phyloP scores from a whole-genome alignment of 2,888 invertebrate genomes.

The Callinectes sapidus region DNA sequence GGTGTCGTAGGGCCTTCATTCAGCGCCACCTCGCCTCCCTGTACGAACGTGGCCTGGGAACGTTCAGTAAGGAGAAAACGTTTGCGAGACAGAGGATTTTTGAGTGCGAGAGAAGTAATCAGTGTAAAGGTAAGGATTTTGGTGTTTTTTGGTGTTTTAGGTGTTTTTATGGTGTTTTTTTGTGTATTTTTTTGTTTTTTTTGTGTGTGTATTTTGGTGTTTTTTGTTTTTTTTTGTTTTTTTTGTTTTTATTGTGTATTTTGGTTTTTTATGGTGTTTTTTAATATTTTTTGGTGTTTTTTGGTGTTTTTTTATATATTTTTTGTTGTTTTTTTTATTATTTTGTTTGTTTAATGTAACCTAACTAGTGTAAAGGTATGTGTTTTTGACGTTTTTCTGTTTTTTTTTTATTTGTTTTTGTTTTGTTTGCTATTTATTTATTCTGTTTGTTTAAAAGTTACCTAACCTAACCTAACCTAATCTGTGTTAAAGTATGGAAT shows the following conservation, averaged over 20 bases:
- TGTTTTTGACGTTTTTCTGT: too few relatives aligned
- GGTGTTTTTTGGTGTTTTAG: background rate
- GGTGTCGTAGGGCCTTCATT: constrained; percentile 54
- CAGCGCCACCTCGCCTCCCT: constrained; percentile 49
- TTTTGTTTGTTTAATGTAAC: background rate
- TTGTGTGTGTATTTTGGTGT: background rate
- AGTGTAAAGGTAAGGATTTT: constrained; percentile 42
- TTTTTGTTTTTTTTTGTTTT: background rate
- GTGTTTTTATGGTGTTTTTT: background rate
- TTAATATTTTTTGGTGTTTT: too few relatives aligned
- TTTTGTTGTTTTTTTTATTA: background rate
- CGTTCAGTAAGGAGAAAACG: constrained; percentile 60
- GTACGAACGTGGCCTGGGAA: constrained; percentile 56
- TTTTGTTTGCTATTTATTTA: too few relatives aligned
- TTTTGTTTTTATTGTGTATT: too few relatives aligned
- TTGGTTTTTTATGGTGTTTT: too few relatives aligned
- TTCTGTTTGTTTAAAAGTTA: too few relatives aligned
- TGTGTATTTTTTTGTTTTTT: background rate
- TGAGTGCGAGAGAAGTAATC: constrained; percentile 64
- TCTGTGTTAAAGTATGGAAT: too few relatives aligned
- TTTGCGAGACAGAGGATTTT: constrained; percentile 54
- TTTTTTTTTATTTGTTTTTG: too few relatives aligned
- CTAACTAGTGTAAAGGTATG: too few relatives aligned
- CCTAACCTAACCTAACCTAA: too few relatives aligned
- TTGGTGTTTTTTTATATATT: too few relatives aligned